Evolutionary conservation across 2,113 vertebrate species (phyloP).

Genomic region (Dermatemys mawii): DNA sequence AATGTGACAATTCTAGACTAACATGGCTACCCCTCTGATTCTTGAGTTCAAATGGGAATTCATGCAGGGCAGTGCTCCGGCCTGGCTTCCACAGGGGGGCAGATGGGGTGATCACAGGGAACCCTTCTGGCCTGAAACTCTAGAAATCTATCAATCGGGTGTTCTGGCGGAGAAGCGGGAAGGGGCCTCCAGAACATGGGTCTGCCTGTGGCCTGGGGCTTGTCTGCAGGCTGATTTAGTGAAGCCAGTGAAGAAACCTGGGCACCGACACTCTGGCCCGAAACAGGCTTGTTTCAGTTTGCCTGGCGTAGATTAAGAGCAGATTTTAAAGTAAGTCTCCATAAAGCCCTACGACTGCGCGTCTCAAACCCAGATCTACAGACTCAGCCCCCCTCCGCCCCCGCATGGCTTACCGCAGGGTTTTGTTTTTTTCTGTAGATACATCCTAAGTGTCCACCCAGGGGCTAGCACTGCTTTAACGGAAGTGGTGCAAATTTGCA

Average conservation of each 20-base stretch:
- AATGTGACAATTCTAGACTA: too few species aligned
- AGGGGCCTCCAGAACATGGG: background rate
- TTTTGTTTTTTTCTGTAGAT: background rate
- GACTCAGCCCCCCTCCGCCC: too few species aligned
- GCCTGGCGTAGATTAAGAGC: background rate
- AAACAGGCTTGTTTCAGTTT: background rate
- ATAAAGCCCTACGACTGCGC: background rate
- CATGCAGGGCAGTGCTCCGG: background rate
- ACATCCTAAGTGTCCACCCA: fast-evolving
- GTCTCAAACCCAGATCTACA: background rate
- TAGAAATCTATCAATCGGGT: background rate
- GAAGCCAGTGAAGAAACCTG: background rate
- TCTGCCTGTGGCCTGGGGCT: background rate
- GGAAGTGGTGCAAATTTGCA: fast-evolving
- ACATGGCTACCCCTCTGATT: too few species aligned
- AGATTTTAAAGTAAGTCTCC: background rate
- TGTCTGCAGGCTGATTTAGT: background rate
- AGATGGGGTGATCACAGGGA: background rate
- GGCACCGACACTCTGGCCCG: background rate
- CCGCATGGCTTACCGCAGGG: too few species aligned
- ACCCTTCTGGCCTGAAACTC: background rate
- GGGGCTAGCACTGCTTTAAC: background rate
- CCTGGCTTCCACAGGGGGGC: background rate
- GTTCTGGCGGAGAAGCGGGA: too few species aligned
- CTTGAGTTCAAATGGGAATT: too few species aligned